A percentile compares a stretch with the other conserved stretches of the same genome.
Conservation (phyloP, 2,888 invertebrate species). For the Agonum fuliginosum region DNA sequence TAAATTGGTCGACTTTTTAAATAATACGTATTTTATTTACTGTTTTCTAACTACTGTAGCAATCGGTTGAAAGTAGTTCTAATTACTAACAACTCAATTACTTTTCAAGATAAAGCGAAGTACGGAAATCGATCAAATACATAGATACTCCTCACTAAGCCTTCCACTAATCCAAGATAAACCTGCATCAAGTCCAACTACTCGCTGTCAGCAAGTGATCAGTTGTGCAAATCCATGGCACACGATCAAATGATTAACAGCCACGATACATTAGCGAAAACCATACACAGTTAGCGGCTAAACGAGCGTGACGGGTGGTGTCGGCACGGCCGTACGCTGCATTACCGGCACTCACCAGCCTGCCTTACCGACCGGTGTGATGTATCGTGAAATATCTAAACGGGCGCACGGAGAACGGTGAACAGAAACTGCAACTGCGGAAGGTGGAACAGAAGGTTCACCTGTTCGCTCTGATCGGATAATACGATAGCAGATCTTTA, state of each 20-base stretch:
- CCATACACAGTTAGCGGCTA: constrained; percentile 41
- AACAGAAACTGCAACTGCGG: not conserved
- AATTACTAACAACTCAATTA: too few species aligned
- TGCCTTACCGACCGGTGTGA: constrained; percentile 20
- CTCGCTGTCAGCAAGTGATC: constrained; percentile 33
- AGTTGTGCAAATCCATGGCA: constrained; percentile 52
- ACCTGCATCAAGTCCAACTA: not conserved
- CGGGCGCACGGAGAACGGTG: not conserved
- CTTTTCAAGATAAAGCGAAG: too few species aligned
- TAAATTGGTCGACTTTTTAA: too few species aligned
- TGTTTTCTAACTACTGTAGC: too few species aligned
- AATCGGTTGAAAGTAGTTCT: too few species aligned
- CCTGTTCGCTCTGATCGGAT: constrained; percentile 2
- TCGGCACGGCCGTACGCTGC: constrained; percentile 13
- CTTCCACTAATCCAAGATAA: too few species aligned
- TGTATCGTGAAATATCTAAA: constrained; percentile 25
- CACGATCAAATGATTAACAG: constrained; percentile 55
- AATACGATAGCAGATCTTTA: not conserved
- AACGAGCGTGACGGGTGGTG: constrained; percentile 56
- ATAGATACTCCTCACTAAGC: too few species aligned
- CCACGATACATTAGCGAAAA: constrained; percentile 56
- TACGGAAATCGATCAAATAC: too few species aligned
- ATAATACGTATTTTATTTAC: too few species aligned
- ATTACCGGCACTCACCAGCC: constrained; percentile 21
- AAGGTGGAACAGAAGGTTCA: not conserved